Evolutionary conservation across 2,113 vertebrate species (phyloP), one percentile per base, ranked within the genome.

Genomic region (Dissostichus mawsoni): DNA sequence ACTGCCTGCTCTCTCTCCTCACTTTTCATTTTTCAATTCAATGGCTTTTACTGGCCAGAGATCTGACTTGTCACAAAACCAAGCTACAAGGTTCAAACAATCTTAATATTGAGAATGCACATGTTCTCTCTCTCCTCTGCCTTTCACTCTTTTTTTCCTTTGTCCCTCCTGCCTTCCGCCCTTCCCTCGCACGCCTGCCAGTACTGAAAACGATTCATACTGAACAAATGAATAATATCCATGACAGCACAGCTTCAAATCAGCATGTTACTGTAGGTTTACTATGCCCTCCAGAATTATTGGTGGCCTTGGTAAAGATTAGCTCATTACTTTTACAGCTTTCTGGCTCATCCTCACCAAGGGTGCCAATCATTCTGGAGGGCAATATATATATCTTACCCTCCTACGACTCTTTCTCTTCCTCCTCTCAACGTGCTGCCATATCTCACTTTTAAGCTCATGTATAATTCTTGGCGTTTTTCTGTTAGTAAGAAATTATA

Each of bases 261-360:
- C 82, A 76, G 74, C 57, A 9, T 61, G 62, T 80, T 83, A 63
- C 70, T 20, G 68, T 74, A 41, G 41, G 67, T 90, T 79, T 80
- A 90, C 69, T 48, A 71, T 76, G 83, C 89, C 86, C 86, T 89
- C 76, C 74, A 81, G 89, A 84, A 66, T 85, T 80, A 87, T 86
- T 58, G 69, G 78, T 74, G 73, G 74, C 84, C 82, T 84, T 59
- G 66, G 74, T 87, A 68, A 88, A 92, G 86, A 91, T 90, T 82
- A 89, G 81, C 86, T 88, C 81, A 83, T 89, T 88, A 89, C 84
- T 82, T 90, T 89, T 83, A 90, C 84, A 74, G 85, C 82, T 62
- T 76, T 83, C 86, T 82, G 86, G 80, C 84, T 86, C 74, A 74
- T 87, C 79, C 75, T 89, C 74, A 80, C 75, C 52, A 47, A 76